Base-by-base conservation (phyloP, 2,113 vertebrate genomes). In the Pipa parva region DNA sequence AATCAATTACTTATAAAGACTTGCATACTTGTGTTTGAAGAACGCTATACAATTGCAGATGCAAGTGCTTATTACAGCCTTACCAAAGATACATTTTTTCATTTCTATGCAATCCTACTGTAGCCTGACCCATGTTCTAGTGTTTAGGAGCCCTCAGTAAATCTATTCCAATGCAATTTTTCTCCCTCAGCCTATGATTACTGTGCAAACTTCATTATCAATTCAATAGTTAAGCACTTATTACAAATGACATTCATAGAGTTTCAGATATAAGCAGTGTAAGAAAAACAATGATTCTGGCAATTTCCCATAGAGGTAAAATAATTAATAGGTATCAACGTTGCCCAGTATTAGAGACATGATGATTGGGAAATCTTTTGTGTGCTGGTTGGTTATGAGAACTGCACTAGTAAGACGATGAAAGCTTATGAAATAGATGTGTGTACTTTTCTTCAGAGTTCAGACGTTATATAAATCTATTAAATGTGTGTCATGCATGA, bases 391-490 rank as follows among this genome's bases (percentile, higher is more conserved):
- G 11, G 22, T 11, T 69, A 12, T 52, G 20, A 70, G 50, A 61
- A 26, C 39, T n/a, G 39, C 36, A 9, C 24, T 42, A 17, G 33
- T 18, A 45, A 29, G 28, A 60, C 57, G 61, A 70, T 52, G 39
- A 25, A 18, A 60, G 33, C n/a, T 70, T 70, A 70, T 70, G 66
- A 70, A 70, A 70, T 12, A 70, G 66, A 70, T 70, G 66, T 24
- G 25, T 18, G 48, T 54, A 42, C 24, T 49, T 51, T 61, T 42
- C 57, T 48, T 61, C 46, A 45, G 36, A 54, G 46, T 48, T 61
- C 46, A 45, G 36, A 54, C 54, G 66, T 61, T 70, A 61, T 70
- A 70, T 61, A 70, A 70, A 70, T 61, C 58, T 20, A 21, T 31
- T 45, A 61, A 70, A 60, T 61, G 54, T 70, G 59, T 49, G 36